Conservation (phyloP, 23 tunicate species). For the Clavelina lepadiformis region DNA sequence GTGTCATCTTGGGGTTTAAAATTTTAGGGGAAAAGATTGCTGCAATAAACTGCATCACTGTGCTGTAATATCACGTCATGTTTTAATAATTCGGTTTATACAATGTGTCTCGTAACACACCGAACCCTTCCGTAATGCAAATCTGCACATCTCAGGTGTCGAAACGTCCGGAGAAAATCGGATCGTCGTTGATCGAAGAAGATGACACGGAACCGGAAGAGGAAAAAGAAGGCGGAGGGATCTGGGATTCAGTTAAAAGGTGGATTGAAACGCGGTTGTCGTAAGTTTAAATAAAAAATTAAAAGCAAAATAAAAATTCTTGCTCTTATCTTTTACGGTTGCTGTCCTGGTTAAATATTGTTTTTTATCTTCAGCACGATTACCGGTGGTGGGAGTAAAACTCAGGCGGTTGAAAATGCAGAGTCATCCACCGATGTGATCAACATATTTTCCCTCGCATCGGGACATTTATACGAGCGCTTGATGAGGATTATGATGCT, state of each 20-base stretch:
- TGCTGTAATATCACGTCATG: too few relatives aligned
- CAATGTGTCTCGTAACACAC: too few relatives aligned
- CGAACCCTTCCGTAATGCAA: too few relatives aligned
- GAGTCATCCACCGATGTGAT: conserved; percentile 55
- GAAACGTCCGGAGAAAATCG: conserved; percentile 69
- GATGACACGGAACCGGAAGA: conserved; percentile 44
- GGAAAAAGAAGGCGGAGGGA: conserved; percentile 52
- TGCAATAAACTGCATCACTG: too few relatives aligned
- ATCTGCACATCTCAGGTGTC: conserved; percentile 76
- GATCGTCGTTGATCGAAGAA: conserved; percentile 55
- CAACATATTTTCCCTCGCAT: conserved; percentile 97
- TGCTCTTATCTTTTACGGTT: too few relatives aligned
- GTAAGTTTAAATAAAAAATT: too few relatives aligned
- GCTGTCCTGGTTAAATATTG: too few relatives aligned
- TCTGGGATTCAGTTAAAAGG: conserved; percentile 88
- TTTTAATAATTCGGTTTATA: too few relatives aligned
- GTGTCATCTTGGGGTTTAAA: too few relatives aligned
- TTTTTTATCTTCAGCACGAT: conserved; percentile 42
- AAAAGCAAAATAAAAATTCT: too few relatives aligned
- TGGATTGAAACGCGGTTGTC: too few relatives aligned
- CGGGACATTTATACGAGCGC: conserved; percentile 98
- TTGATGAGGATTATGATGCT: conserved; percentile 99
- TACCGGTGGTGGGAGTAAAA: conserved; percentile 54
- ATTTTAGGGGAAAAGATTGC: too few relatives aligned
- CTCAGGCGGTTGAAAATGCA: not conserved